phyloP scores from a whole-genome alignment of 2,797 vertebrate species.

The Scolopax bukidnonensis region DNA sequence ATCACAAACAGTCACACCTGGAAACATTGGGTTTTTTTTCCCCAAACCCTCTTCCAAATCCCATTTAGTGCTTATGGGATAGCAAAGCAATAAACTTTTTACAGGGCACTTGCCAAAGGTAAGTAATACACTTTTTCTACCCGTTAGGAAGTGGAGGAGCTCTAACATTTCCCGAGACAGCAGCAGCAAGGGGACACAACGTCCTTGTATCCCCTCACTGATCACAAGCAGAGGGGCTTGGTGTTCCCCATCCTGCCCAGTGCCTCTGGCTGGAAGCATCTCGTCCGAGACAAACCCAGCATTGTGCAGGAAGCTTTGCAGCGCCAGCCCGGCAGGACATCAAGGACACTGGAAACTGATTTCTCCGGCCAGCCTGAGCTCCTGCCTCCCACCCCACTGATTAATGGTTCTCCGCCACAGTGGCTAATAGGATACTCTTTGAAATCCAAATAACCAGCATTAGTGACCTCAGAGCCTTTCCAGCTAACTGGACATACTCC shows the following conservation, averaged over 20 bases:
- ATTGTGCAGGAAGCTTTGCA: conserved; percentile 14
- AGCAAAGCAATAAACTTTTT: background rate
- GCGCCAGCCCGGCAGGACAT: conserved; percentile 8
- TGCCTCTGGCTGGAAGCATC: background rate
- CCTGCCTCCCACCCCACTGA: conserved; percentile 19
- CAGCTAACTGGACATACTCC: background rate
- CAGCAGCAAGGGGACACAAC: background rate
- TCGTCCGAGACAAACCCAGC: background rate
- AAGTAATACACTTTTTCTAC: background rate
- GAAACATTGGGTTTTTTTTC: background rate
- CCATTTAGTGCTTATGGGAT: background rate
- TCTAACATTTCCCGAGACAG: background rate
- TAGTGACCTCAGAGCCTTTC: conserved; percentile 43
- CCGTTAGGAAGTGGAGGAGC: background rate
- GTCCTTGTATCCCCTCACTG: background rate
- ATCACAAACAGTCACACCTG: conserved; percentile 11
- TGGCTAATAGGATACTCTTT: conserved; percentile 48
- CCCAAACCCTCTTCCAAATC: background rate
- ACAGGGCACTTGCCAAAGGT: background rate
- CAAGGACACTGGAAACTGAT: conserved; percentile 53
- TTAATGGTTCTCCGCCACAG: conserved; percentile 10
- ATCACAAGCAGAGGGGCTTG: background rate
- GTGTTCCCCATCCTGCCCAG: accelerated
- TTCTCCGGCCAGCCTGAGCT: conserved; percentile 19
- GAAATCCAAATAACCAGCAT: conserved; percentile 56